phyloP scores from a whole-genome alignment of 1,140 invertebrate species.

The Cyphomyrmex costatus region DNA sequence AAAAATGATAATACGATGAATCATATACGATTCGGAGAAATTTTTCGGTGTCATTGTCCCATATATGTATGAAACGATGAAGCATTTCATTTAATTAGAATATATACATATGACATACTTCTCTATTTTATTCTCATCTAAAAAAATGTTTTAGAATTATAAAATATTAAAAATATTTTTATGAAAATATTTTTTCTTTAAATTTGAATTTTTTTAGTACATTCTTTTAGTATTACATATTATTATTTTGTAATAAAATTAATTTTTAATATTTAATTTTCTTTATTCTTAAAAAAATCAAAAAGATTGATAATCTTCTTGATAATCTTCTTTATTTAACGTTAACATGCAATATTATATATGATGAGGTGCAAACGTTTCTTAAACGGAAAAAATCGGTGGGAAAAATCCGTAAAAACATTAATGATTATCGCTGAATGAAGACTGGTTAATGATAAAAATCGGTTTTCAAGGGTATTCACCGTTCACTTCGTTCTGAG shows the following conservation, averaged over 20 bases:
- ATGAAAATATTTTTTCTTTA: neutral
- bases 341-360: neutral
- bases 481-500: constrained; percentile 23
- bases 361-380: constrained; percentile 6
- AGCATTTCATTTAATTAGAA: constrained; percentile 1
- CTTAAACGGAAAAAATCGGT: constrained; percentile 21
- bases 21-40: constrained; percentile 66
- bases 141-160: neutral
- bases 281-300: neutral
- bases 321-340: neutral
- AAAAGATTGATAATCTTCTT: neutral
- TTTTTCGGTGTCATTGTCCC: constrained; percentile 17
- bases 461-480: constrained; percentile 50
- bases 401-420: constrained; percentile 52
- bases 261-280: neutral
- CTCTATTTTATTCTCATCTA: neutral
- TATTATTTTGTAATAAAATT: neutral
- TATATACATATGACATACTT: too few species aligned
- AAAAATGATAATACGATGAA: constrained; percentile 51
- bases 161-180: neutral
- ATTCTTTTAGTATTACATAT: neutral
- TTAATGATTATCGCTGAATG: constrained; percentile 63
- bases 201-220: neutral
- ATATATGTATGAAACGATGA: neutral
- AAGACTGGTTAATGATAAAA: constrained; percentile 66